Conservation (phyloP, 2,797 vertebrate species). For the Sardinella longiceps region DNA sequence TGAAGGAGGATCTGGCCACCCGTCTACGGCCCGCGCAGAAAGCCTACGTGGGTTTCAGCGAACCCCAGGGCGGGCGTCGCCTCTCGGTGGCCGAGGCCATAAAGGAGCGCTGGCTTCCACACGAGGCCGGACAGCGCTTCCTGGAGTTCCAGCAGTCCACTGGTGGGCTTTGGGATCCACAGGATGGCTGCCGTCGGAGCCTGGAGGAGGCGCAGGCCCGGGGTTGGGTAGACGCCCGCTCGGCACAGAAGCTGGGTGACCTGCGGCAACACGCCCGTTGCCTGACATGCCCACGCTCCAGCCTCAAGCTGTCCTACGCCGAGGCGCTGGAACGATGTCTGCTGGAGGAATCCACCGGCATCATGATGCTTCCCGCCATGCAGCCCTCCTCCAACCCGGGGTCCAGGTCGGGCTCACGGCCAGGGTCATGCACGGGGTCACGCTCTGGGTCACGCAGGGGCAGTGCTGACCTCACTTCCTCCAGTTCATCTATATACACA, state of each 20-base stretch:
- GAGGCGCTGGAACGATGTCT: constrained; percentile 90
- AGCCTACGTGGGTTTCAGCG: constrained; percentile 90
- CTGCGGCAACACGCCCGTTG: constrained; percentile 82
- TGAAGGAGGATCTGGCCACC: constrained; percentile 83
- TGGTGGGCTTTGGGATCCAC: constrained; percentile 91
- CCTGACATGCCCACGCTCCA: constrained; percentile 95
- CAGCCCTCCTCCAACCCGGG: constrained; percentile 83
- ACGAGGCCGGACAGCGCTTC: constrained; percentile 94
- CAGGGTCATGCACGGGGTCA: constrained; percentile 87
- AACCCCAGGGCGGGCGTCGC: constrained; percentile 84
- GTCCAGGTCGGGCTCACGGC: constrained; percentile 82
- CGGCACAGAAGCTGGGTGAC: constrained; percentile 87
- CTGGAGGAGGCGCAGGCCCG: constrained; percentile 85
- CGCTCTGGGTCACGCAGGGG: constrained; percentile 76
- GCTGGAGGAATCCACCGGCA: constrained; percentile 86
- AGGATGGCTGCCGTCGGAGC: constrained; percentile 81
- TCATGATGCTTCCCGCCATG: constrained; percentile 90
- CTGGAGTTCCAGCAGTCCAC: constrained; percentile 93
- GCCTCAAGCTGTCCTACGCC: constrained; percentile 93
- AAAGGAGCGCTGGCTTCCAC: constrained; percentile 93
- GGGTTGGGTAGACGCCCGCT: constrained; percentile 83
- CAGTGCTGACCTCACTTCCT: constrained; percentile 81
- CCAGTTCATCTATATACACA: constrained; percentile 58
- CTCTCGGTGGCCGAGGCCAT: constrained; percentile 92
- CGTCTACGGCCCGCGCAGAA: constrained; percentile 92